Conservation (phyloP, 1,140 invertebrate species). For the Drosophila oshimai region DNA sequence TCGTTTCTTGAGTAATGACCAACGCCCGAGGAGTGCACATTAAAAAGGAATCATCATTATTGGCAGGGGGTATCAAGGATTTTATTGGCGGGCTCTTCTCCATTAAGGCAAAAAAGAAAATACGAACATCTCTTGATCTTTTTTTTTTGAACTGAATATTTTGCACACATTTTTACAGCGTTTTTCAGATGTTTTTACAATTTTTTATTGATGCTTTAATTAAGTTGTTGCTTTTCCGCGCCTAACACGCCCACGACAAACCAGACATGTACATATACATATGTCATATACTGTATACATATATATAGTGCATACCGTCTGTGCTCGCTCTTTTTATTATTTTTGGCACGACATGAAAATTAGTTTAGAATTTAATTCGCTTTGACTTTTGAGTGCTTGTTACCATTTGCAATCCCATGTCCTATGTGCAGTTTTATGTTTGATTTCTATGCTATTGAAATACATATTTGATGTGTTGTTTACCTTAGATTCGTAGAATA, state of each 20-base stretch:
- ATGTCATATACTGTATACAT: too few species aligned
- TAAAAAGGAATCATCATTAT: constrained; percentile 83
- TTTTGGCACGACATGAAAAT: constrained; percentile 80
- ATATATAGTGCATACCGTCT: too few species aligned
- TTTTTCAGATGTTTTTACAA: constrained; percentile 57
- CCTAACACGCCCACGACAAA: background rate
- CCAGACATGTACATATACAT: constrained; percentile 16
- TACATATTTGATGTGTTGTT: constrained; percentile 52
- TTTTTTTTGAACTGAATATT: constrained; percentile 4
- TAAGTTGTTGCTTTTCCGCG: constrained; percentile 63
- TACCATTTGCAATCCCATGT: constrained; percentile 59
- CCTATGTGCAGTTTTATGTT: constrained; percentile 35
- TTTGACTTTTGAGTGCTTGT: constrained; percentile 80
- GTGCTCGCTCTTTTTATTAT: constrained; percentile 55
- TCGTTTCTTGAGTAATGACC: constrained; percentile 66
- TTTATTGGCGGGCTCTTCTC: constrained; percentile 32
- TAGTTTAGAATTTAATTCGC: constrained; percentile 80
- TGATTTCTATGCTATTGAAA: constrained; percentile 62
- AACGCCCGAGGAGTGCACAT: constrained; percentile 75
- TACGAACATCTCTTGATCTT: background rate
- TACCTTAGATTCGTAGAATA: constrained; percentile 1
- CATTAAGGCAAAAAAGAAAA: constrained; percentile 43
- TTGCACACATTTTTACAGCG: constrained; percentile 33
- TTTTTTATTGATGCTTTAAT: constrained; percentile 80
- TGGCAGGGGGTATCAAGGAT: constrained; percentile 73